Base-by-base conservation (phyloP, 2,113 vertebrate species). In the Ranitomeya imitator region DNA sequence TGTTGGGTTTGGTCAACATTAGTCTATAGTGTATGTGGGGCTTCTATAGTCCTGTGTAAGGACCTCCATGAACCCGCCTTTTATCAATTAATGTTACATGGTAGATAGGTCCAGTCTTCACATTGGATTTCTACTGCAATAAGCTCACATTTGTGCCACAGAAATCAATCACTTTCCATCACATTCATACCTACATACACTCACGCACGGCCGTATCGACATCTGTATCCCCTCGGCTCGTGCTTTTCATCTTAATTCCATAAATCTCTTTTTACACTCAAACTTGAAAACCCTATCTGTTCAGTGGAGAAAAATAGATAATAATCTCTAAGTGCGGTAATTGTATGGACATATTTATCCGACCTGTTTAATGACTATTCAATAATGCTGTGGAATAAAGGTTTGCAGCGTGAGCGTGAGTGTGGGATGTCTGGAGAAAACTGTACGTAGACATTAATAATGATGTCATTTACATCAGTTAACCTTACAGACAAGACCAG, bases 401-500 rank as follows among this genome's bases (percentile, higher is more conserved):
- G 23, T 79, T 67, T 67, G 63, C 9, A 54, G 37, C 12, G 45
- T 51, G 37, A 37, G 10, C n/a, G 7, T 67, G 77, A 52, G 45
- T 59, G 60, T 12, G 37, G 7, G 54, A 37, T 74, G 67, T 61
- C 79, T 74, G 52, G 15, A 51, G 71, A 37, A 73, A 67, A 55
- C 71, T 26, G 54, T 74, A 87, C 1, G 63, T 80, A 88, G 87
- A 78, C 69, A 55, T 76, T 83, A 74, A 83, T 83, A 88, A 89
- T 81, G 19, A 79, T 76, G 57, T 76, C 15, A 83, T 73, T 83
- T 31, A 15, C 8, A 59, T 86, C 63, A 18, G 31, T 51, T 74
- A 23, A 57, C 45, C 31, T 65, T 23, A 73, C 78, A 86, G 55
- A 89, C 84, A 59, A 15, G 83, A 55, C 21, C 31, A 89, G 83